Percentiles rank a stretch among this genome's conserved stretches.
phyloP scores from a whole-genome alignment of 2,888 invertebrate genomes.

The Leuctra nigra region DNA sequence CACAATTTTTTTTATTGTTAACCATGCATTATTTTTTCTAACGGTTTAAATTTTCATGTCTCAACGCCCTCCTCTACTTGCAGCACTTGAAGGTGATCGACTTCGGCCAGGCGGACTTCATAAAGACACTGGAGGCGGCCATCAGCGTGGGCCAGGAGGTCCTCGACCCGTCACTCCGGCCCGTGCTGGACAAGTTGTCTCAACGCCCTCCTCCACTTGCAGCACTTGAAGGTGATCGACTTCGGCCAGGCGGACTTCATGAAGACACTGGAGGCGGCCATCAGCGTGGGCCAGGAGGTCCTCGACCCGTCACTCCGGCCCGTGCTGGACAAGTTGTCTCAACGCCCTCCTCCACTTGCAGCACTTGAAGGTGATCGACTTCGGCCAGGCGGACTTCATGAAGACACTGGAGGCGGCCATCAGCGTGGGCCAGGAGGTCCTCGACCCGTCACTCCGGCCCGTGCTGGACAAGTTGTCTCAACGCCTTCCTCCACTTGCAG shows the following conservation, averaged over 20 bases:
- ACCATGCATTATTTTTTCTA: too few relatives aligned
- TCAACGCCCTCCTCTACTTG: too few relatives aligned
- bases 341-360: constrained; percentile 31
- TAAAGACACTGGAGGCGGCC: constrained; percentile 62
- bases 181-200: constrained; percentile 59
- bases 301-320: constrained; percentile 77
- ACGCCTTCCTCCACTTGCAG: constrained; percentile 34
- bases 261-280: constrained; percentile 60
- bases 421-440: constrained; percentile 59
- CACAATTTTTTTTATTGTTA: too few relatives aligned
- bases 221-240: constrained; percentile 61
- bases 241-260: constrained; percentile 71
- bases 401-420: constrained; percentile 64
- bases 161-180: constrained; percentile 72
- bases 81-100: constrained; percentile 60
- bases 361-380: constrained; percentile 62
- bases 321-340: constrained; percentile 55
- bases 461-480: constrained; percentile 55
- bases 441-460: constrained; percentile 76
- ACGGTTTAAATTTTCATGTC: too few relatives aligned
- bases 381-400: constrained; percentile 70
- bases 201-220: constrained; percentile 18
- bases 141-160: constrained; percentile 67
- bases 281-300: constrained; percentile 63
- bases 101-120: constrained; percentile 69